Base-by-base conservation (phyloP, 37 sponge, comb jelly and placozoan species). In the Axinella damicornis region DNA sequence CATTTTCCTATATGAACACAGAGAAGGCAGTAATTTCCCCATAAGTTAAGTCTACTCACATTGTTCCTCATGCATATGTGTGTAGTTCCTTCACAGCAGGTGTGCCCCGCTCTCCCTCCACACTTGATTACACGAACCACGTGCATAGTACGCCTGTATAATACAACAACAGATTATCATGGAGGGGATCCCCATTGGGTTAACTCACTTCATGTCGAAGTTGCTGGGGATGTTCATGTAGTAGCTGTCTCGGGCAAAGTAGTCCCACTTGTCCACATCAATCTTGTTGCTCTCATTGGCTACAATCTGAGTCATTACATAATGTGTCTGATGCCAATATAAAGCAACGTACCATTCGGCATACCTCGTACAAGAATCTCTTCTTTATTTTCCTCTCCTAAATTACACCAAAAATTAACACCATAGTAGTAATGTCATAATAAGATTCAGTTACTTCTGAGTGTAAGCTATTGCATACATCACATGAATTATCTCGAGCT, bases 241-340 rank as follows among this genome's bases (percentile, higher is more conserved):
- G 63, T 98, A 89, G 46, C 95, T 94, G 67, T 98, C 99, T 35
- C 99, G 59, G 4, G 96, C 85, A 87, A 98, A 92, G 83, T 98
- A 99, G 80, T 99, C 99, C 94, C 98, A 99, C 82, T 99, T 99
- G 74, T 99, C 99, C 38, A 99, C 99, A 76, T 99, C 99, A 64
- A 97, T 85, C 0, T 97, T 97, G 74, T 87, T 99, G 73, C 83
- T 74, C 82, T 99, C 95, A 76, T 99, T 99, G 34, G 97, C 94
- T 25, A 99, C 97, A 40, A 99, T 93, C 90, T 95, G 83, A 65
- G 46, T 19, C 28, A 65, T 52, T 28, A 53, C 1, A 39, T 6
- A 35, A 76, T 56, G 21, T 11, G 2, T 56, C 59, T 53, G 54
- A 5, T 22, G 2, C 25, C 15, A 22, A n/a, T 20, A 21, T 27